Conservation (phyloP, 2,113 vertebrate species). For the Edolisoma coerulescens region DNA sequence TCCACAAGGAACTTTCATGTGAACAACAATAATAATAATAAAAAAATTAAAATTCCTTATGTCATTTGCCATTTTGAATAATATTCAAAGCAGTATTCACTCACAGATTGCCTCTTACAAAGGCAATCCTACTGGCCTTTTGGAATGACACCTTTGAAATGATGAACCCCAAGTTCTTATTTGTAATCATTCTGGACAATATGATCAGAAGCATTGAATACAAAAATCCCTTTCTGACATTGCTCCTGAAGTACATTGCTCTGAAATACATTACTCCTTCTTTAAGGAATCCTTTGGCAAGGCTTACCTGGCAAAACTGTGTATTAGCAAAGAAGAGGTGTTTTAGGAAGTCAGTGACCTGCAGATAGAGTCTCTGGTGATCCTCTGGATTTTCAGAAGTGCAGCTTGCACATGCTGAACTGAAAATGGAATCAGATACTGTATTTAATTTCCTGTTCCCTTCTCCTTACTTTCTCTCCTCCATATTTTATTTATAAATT, state of each 20-base stretch:
- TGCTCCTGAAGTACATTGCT: background rate
- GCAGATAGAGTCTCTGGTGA: conserved; percentile 65
- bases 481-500: background rate
- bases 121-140: background rate
- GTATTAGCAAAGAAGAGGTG: conserved; percentile 47
- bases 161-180: background rate
- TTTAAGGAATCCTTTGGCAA: background rate
- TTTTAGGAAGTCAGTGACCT: conserved; percentile 73
- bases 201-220: background rate
- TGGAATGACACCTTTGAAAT: background rate
- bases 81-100: background rate
- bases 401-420: conserved; percentile 31
- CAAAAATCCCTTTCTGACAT: background rate
- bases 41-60: background rate
- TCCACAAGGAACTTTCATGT: background rate
- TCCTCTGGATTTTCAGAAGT: conserved; percentile 58
- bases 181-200: background rate
- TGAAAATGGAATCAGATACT: conserved; percentile 43
- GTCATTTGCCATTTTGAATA: background rate
- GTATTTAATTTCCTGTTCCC: background rate
- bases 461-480: background rate
- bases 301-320: conserved; percentile 66
- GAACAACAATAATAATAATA: background rate
- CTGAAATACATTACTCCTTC: background rate
- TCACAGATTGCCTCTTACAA: background rate